Base-by-base conservation (phyloP, 2,113 vertebrate genomes). In the Zingel zingel region DNA sequence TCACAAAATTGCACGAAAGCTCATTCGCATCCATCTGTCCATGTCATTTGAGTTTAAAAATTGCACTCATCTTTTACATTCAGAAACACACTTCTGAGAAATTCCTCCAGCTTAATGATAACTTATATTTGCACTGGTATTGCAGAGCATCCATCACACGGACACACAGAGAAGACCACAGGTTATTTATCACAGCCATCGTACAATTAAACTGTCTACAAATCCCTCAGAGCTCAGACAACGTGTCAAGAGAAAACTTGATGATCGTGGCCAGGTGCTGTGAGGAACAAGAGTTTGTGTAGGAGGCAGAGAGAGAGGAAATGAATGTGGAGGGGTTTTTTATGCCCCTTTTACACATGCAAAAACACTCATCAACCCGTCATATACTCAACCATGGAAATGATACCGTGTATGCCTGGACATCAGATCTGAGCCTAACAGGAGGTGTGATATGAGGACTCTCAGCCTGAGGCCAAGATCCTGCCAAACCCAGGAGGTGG, bases 101-200 rank as follows among this genome's bases (percentile, higher is more conserved):
- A 63, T 61, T 76, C 68, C 51, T 68, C 21, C 27, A 14, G 51
- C 36, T 27, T 56, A 43, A 69, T 33, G 48, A 61, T n/a, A 77
- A 74, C 53, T 39, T 65, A 18, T 36, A 65, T 75, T 25, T 19
- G 53, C 1, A 0, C 21, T 21, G 21, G 59, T 67, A 54, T 62
- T 77, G 56, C 58, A 57, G 53, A 57, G 79, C 51, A 83, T 79
- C 63, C 27, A 73, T 90, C 87, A 86, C 14, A 2, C 4, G 50
- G 62, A 51, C 56, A 16, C 53, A 63, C 25, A 57, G n/a, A 39
- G 68, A n/a, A 72, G 25, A 75, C 65, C n/a, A 27, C 25, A 23
- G 53, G 5, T 65, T 51, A 67, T 86, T 80, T 74, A 69, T 82
- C 63, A 76, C 47, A 9, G 30, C n/a, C 61, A 27, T 47, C 4